phyloP scores from a whole-genome alignment of 2,113 vertebrate species.

The Petrocephalus zakoni region DNA sequence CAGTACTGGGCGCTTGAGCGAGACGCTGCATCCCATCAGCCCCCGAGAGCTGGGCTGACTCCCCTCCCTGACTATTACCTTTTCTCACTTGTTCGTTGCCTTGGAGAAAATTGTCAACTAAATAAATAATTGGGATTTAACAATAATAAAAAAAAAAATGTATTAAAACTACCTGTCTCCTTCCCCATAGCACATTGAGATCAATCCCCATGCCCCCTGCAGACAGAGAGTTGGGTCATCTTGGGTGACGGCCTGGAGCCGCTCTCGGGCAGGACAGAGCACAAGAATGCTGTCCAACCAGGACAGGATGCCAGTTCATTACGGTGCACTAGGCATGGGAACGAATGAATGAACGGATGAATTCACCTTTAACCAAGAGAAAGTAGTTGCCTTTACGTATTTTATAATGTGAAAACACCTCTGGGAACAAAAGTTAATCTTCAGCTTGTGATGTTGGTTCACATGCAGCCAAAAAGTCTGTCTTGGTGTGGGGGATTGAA shows the following conservation, averaged over 20 bases:
- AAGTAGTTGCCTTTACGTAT: background rate
- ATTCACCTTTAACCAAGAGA: background rate
- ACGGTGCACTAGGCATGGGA: background rate
- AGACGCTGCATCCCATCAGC: background rate
- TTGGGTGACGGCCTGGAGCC: background rate
- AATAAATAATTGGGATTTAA: background rate
- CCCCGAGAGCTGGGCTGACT: background rate
- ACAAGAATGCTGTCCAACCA: background rate
- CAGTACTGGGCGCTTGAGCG: background rate
- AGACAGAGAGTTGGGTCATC: background rate
- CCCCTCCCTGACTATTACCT: background rate
- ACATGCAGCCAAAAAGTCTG: background rate
- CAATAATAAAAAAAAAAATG: no score
- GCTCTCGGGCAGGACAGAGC: background rate
- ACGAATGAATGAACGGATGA: background rate
- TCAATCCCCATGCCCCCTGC: background rate
- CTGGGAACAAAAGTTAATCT: background rate
- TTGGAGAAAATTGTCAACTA: background rate
- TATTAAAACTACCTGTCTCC: background rate
- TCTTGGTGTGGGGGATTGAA: background rate
- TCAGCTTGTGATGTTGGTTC: background rate
- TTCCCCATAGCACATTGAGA: background rate
- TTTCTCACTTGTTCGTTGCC: background rate
- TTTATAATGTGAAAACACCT: background rate
- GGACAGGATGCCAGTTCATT: background rate